Evolutionary conservation across 2,113 vertebrate genomes (phyloP), one percentile per base, ranked within the genome.

Genomic region (Hypanus sabinus): DNA sequence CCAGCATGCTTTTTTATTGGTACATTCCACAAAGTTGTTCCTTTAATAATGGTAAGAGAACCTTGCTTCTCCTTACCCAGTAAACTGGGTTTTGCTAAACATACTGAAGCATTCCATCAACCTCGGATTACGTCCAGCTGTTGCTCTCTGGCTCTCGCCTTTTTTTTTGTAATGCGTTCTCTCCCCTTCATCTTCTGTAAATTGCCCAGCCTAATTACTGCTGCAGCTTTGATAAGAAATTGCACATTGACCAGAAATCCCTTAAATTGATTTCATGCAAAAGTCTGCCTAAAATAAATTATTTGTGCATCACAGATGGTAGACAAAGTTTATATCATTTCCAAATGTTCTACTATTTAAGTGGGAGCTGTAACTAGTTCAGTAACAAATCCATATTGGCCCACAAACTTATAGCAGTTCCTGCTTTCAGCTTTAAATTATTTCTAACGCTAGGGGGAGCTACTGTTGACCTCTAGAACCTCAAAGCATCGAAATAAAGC

Each of bases 241-340:
- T 33, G 0, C 60, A 88, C 14, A 65, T 30, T 88, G 57, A 88
- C 30, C 85, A 22, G 46, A 83, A 83, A 83, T 55, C 1, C 2
- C 60, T 65, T 88, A 83, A 27, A 18, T 55, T 1, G 46, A 83
- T 85, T 57, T 85, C 7, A 12, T 57, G 60, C 85, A 62, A 62
- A 62, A 57, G 22, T 20, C 24, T 18, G 85, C 85, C 85, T 62
- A 62, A 14, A 62, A 62, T n/a, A 88, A 88, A 73, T 73, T 65
- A n/a, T 33, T 88, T 62, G 22, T 60, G 60, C 85, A 62, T 88
- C 30, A 88, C 85, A 88, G 55, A 88, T 88, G 85, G 85, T 88
- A 60, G 57, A 88, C 85, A 88, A n/a, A 62, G 85, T 88, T 14
- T n/a, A 30, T 65, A 88, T 88, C 27, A 62, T 88, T 87, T 62